Conservation (phyloP, 2,888 invertebrate genomes). For the Dichetophora obliterata region DNA sequence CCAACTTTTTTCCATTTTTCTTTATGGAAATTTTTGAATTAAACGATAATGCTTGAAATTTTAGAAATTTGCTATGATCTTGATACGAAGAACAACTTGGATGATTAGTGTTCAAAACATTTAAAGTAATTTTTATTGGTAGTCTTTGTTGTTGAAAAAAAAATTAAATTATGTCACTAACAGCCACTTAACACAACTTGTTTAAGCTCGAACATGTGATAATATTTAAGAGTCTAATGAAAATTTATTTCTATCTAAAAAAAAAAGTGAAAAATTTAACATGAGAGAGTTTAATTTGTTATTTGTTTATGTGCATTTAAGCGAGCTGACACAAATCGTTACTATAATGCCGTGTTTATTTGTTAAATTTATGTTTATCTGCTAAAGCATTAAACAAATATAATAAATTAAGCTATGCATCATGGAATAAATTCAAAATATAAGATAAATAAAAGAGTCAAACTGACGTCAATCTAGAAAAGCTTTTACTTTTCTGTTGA, state of each 20-base stretch:
- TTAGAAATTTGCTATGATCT: background rate
- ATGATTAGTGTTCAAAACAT: background rate
- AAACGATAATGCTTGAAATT: too few species aligned
- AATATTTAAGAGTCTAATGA: background rate
- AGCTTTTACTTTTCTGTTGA: background rate
- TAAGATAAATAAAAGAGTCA: background rate
- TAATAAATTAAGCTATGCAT: slow-evolving; percentile 34
- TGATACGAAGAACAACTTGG: background rate
- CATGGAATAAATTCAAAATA: background rate
- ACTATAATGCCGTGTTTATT: slow-evolving; percentile 13
- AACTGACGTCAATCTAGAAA: background rate
- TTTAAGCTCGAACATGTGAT: background rate
- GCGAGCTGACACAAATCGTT: background rate
- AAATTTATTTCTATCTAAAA: background rate
- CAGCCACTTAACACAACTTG: background rate
- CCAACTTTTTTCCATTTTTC: too few species aligned
- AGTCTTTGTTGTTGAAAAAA: too few species aligned
- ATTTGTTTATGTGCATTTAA: background rate
- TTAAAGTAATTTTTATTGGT: too few species aligned
- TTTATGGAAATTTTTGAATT: too few species aligned
- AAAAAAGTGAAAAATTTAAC: background rate
- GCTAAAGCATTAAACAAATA: slow-evolving; percentile 39
- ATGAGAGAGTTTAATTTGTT: background rate
- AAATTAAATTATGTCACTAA: too few species aligned
- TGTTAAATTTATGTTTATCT: slow-evolving; percentile 10